These are phyloP conservation scores for Desmodus rotundus DNA, from an alignment of 2,113 vertebrate species.

Conservation along the genomic window DNA sequence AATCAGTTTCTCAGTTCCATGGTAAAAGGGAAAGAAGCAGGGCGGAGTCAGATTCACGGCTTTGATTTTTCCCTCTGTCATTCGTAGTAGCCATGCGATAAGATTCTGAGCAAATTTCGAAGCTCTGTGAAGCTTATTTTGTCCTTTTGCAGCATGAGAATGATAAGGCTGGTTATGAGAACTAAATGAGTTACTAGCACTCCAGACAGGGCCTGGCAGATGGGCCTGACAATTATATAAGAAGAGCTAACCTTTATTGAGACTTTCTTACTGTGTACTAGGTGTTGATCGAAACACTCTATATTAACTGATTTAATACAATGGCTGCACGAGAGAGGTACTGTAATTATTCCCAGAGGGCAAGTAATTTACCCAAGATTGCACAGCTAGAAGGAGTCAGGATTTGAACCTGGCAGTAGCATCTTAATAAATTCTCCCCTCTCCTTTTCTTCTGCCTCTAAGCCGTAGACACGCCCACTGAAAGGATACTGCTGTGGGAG, in stretches of 20 bases:
- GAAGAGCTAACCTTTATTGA: background rate
- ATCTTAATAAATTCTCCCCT: background rate
- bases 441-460: background rate
- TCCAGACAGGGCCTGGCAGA: background rate
- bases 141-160: background rate
- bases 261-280: background rate
- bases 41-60: background rate
- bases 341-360: background rate
- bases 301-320: background rate
- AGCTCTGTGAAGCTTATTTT: background rate
- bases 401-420: background rate
- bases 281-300: background rate
- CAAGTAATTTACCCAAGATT: background rate
- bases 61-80: background rate
- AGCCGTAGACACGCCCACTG: background rate
- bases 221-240: background rate
- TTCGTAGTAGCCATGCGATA: background rate
- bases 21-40: background rate
- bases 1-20: background rate
- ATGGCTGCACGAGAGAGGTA: background rate
- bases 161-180: background rate
- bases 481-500: background rate
- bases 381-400: background rate
- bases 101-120: background rate
- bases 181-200: background rate